Conservation (phyloP, 2,113 vertebrate species). For the Pygoscelis antarcticus region DNA sequence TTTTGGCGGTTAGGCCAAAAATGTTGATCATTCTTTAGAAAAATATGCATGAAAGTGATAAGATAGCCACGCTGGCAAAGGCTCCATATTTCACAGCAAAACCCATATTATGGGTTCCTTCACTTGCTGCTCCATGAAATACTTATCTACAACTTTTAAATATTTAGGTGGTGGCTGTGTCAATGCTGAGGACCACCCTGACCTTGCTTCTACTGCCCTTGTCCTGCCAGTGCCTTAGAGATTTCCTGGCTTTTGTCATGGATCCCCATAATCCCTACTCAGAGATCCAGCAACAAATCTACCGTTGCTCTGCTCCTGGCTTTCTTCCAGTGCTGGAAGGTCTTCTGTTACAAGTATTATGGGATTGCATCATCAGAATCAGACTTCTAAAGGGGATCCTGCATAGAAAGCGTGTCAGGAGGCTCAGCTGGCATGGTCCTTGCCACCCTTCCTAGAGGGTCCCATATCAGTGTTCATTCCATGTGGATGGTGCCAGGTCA, state of each 20-base stretch:
- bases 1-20: not conserved
- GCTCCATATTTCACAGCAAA: not conserved
- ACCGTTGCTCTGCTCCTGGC: not conserved
- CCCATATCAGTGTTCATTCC: not conserved
- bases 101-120: not conserved
- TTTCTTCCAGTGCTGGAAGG: not conserved
- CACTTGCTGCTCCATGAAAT: not conserved
- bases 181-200: not conserved
- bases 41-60: not conserved
- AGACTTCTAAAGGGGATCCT: not conserved
- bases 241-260: not conserved
- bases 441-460: not conserved
- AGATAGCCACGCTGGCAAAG: not conserved
- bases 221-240: not conserved
- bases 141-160: not conserved
- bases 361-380: not conserved
- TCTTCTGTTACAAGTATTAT: not conserved
- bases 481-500: not conserved
- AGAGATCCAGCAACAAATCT: not conserved
- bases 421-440: fast-evolving
- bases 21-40: not conserved
- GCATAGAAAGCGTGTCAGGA: not conserved
- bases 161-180: not conserved
- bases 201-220: not conserved
- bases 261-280: not conserved